phyloP scores from a whole-genome alignment of 2,797 vertebrate species.

The Gadopsis marmoratus region DNA sequence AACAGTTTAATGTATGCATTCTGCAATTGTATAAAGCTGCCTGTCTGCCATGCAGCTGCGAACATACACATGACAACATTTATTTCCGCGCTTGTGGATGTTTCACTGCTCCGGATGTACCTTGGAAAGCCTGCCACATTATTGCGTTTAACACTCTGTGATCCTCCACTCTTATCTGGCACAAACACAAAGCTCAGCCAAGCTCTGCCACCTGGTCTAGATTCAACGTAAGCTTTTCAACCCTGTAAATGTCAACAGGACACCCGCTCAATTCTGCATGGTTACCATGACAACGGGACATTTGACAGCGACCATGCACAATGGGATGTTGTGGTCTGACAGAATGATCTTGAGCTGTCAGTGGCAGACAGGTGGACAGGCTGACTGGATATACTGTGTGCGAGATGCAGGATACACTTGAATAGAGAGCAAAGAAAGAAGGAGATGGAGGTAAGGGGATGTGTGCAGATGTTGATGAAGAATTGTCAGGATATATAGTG shows the following conservation, averaged over 20 bases:
- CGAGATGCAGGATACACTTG: neutral
- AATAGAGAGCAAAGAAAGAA: neutral
- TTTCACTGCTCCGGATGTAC: slow-evolving; percentile 9
- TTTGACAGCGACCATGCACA: slow-evolving; percentile 63
- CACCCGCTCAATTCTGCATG: slow-evolving; percentile 38
- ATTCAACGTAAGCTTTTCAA: slow-evolving; percentile 70
- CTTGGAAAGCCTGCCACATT: slow-evolving; percentile 23
- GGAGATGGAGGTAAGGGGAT: neutral
- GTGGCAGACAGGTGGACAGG: slow-evolving; percentile 49
- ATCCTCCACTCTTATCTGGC: slow-evolving; percentile 61
- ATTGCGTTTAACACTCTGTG: slow-evolving; percentile 43
- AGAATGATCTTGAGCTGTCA: slow-evolving; percentile 63
- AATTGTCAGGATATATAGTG: neutral
- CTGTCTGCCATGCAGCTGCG: neutral
- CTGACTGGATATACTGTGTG: slow-evolving; percentile 11
- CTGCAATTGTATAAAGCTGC: neutral
- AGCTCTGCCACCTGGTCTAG: slow-evolving; percentile 57
- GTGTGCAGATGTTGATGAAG: slow-evolving; percentile 2
- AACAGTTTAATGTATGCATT: neutral
- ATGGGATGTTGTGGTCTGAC: slow-evolving; percentile 55
- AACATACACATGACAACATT: neutral
- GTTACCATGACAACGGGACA: slow-evolving; percentile 74
- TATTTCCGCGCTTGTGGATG: slow-evolving; percentile 11
- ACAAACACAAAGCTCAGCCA: slow-evolving; percentile 60
- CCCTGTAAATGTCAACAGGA: slow-evolving; percentile 74